phyloP scores from a whole-genome alignment of 2,797 vertebrate species.

The Microhierax caerulescens region DNA sequence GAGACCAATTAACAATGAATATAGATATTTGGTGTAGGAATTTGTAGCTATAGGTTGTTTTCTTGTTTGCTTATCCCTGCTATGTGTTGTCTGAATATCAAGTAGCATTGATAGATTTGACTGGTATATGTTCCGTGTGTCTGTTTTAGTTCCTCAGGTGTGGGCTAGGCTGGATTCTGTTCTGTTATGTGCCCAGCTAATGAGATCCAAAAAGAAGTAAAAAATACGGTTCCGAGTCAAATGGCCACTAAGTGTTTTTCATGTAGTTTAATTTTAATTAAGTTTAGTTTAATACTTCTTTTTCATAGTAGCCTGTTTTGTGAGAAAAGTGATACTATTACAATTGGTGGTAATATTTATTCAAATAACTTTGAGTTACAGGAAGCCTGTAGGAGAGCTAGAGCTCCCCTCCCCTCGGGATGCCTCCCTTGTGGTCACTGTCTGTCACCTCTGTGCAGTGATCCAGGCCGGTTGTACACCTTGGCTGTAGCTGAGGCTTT shows the following conservation, averaged over 20 bases:
- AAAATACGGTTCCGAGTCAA: neutral
- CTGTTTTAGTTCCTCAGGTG: neutral
- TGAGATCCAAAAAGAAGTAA: neutral
- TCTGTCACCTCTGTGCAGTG: neutral
- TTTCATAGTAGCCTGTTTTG: neutral
- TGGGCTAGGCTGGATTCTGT: neutral
- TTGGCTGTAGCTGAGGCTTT: neutral
- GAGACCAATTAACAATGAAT: neutral
- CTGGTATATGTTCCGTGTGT: neutral
- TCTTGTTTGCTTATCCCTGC: neutral
- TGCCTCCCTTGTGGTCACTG: fast-evolving
- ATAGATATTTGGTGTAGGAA: neutral
- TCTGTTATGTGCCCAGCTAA: neutral
- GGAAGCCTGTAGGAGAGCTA: neutral
- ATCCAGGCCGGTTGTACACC: neutral
- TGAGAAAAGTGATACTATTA: neutral
- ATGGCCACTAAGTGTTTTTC: neutral
- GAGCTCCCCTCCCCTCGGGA: neutral
- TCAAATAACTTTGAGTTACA: neutral
- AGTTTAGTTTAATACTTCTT: neutral
- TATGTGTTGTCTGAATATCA: neutral
- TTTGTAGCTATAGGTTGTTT: neutral
- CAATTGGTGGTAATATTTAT: neutral
- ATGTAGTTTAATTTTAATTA: neutral
- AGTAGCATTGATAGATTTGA: neutral